Base-by-base conservation (phyloP, 2,888 invertebrate genomes). In the Pheosia tremula region DNA sequence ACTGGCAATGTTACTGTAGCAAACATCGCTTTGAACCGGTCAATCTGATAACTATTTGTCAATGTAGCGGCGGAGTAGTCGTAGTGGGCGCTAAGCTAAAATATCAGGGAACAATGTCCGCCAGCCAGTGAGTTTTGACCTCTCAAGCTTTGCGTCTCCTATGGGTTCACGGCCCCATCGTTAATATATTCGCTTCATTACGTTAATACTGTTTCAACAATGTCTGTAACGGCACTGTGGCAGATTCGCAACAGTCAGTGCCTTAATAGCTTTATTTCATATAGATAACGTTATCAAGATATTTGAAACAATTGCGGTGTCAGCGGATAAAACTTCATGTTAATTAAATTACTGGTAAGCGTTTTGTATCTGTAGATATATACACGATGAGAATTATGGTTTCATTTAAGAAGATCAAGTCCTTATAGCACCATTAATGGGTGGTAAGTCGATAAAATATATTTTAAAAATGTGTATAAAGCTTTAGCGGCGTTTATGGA, bases 171-270 rank as follows among this genome's bases (percentile, higher is more conserved):
- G 72, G 66, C 72, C 62, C 58, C 55, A 57, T 60, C 68, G 71
- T 80, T 77, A 80, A 77, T 79, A 75, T 71, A 74, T 72, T 71
- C 72, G 64, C 58, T 50, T 72, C 73, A 75, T 80, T 75, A 77
- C 68, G 64, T 75, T 70, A 72, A 67, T 69, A 72, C 69, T 72
- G 73, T 74, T 71, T 72, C 68, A 71, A 62, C 65, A 69, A 68
- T 62, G 58, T 66, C 58, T 66, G 66, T 61, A 64, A 63, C 59
- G 45, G 24, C 53, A 66, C 68, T 71, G 45, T 57, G 47, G 43
- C 62, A 47, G 49, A 58, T 62, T 63, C 56, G 39, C n/a, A 39
- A 39, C 38, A 54, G 55, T 55, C 36, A 55, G 39, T 39, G 39
- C 39, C 3, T 55, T 39, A 55, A 55, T 39, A 6, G 39, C 38